Evolutionary conservation across 1,140 invertebrate species (phyloP), one percentile per base, ranked within the genome.

Genomic region (Stegodyphus dumicola): DNA sequence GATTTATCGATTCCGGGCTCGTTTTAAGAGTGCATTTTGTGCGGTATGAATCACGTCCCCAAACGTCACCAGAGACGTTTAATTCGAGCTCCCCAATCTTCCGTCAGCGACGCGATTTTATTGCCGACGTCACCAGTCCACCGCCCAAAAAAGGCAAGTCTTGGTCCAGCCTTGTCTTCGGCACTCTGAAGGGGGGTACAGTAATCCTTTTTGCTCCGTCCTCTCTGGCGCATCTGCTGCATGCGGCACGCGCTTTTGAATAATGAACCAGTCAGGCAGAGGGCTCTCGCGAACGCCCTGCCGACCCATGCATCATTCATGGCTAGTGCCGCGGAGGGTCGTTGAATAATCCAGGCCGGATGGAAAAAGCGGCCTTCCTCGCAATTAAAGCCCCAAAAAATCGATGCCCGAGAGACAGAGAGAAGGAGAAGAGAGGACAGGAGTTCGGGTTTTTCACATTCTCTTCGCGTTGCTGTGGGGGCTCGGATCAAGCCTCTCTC

Each of bases 381-480:
- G 78, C 78, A 81, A 81, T 81, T 81, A 81, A 81, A 81, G 69
- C 78, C 78, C 69, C 78, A 81, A 81, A 81, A 80, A 81, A 81
- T 81, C 78, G 78, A 81, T 81, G 78, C 78, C 70, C 69, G 18
- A 51, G 67, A 15, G 15, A 15, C 15, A 71, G 78, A 73, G 78
- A 79, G 52, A 54, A 73, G 18, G 48, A 15, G 56, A 60, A 60
- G 56, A 60, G 56, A 60, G 56, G 9, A 60, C 56, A 60, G 15
- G 56, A 15, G 56, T 9, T 9, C 15, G 56, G 56, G 56, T 9
- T 60, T 60, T 9, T 9, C 56, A 5, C n/a, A 9, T 49, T 71
- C 51, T 48, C 33, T 71, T 52, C 33, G 48, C 51, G 11, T 71
- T 71, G 56, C 56, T 15, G 9, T 60, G 33, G 33, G 33, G 33